phyloP scores from a whole-genome alignment of 2,113 vertebrate genomes.

The Scomber colias region DNA sequence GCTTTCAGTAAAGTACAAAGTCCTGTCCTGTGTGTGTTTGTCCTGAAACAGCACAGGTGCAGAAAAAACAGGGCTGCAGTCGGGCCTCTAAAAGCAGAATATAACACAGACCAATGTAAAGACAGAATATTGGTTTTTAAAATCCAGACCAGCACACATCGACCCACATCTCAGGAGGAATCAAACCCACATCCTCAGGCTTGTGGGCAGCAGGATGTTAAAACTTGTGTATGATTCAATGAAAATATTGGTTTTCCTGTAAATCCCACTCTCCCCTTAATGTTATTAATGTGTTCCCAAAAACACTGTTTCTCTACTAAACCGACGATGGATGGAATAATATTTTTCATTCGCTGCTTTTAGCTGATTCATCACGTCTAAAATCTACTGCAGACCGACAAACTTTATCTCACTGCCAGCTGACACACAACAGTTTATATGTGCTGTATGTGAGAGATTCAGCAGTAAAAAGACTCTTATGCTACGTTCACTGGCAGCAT shows the following conservation, averaged over 20 bases:
- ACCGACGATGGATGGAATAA: neutral
- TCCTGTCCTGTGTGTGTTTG: neutral
- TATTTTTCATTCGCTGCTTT: too few species aligned
- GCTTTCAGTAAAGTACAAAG: neutral
- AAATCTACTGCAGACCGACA: too few species aligned
- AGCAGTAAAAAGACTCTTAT: too few species aligned
- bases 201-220: too few species aligned
- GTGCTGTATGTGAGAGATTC: too few species aligned
- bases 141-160: neutral
- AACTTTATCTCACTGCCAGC: too few species aligned
- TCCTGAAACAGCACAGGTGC: slow-evolving; percentile 3
- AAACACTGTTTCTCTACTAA: neutral
- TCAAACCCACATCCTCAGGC: slow-evolving; percentile 34
- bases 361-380: too few species aligned
- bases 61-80: neutral
- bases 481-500: too few species aligned
- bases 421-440: too few species aligned
- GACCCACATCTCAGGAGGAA: slow-evolving; percentile 2
- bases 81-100: neutral
- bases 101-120: neutral
- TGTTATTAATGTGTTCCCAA: too few species aligned
- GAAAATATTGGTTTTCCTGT: slow-evolving; percentile 7
- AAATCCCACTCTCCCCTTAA: neutral
- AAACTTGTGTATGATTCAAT: neutral
- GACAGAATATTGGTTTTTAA: too few species aligned